A percentile compares a stretch with the other conserved stretches of the same genome.
phyloP scores from a whole-genome alignment of 1,140 invertebrate genomes.

The Holcopasites calliopsidis region DNA sequence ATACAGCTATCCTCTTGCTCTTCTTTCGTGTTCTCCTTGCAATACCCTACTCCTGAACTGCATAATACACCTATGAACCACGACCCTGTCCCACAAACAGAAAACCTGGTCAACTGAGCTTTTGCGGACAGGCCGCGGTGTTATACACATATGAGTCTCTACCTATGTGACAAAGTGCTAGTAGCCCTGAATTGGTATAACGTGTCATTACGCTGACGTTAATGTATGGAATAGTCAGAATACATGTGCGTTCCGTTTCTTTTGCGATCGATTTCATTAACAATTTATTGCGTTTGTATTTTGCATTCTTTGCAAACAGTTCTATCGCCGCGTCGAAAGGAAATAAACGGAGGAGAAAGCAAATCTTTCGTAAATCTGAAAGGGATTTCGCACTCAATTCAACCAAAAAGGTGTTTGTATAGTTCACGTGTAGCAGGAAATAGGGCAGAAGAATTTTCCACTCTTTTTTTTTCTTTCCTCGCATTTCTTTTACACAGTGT shows the following conservation, averaged over 20 bases:
- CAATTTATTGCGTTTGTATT: not conserved
- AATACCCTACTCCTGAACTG: constrained; percentile 7
- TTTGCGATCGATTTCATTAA: not conserved
- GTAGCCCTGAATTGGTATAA: constrained; percentile 18
- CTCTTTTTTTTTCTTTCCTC: constrained; percentile 4
- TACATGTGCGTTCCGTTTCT: not conserved
- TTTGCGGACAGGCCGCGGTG: constrained; percentile 3
- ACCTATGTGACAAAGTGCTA: constrained; percentile 8
- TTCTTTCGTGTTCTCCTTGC: constrained; percentile 20
- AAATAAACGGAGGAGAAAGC: not conserved
- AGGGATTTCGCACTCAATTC: not conserved
- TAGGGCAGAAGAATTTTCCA: constrained; percentile 38
- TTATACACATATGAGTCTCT: constrained; percentile 4
- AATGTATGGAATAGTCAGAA: not conserved
- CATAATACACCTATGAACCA: constrained; percentile 30
- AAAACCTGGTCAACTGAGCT: constrained; percentile 58
- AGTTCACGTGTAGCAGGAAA: constrained; percentile 20
- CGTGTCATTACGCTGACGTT: constrained; percentile 5
- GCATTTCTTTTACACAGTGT: constrained; percentile 23
- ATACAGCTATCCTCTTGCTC: constrained; percentile 62
- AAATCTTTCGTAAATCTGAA: not conserved
- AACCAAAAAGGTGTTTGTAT: constrained; percentile 1
- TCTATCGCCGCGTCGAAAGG: not conserved
- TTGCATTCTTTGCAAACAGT: not conserved
- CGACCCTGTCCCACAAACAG: constrained; percentile 59